These are phyloP conservation scores for Smittia sp. DNA, from an alignment of 2,888 invertebrate genomes.

Conservation along the genomic window DNA sequence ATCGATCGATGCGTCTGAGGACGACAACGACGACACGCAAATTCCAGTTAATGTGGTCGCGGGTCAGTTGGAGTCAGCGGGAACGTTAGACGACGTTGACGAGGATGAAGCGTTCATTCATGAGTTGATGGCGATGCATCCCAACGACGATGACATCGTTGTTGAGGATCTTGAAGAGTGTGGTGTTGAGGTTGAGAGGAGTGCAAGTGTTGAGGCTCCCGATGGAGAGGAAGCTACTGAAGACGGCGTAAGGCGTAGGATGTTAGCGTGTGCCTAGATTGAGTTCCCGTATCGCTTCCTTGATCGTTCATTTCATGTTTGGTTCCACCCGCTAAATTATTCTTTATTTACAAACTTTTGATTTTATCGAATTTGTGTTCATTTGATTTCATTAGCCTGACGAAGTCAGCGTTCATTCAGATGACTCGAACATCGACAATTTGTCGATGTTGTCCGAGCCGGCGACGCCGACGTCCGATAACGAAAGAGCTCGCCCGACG, in stretches of 20 bases:
- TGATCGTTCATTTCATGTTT: background rate
- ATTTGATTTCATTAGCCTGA: constrained; percentile 9
- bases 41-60: background rate
- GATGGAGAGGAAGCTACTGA: background rate
- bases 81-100: constrained; percentile 37
- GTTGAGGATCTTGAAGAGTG: constrained; percentile 22
- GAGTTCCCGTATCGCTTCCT: background rate
- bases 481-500: constrained; percentile 19
- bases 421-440: constrained; percentile 35
- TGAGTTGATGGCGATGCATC: constrained; percentile 34
- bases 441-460: constrained; percentile 3
- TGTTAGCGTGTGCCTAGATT: background rate
- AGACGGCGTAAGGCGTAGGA: background rate
- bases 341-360: background rate
- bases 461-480: constrained; percentile 5
- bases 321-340: no score
- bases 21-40: background rate
- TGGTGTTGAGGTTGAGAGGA: background rate
- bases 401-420: constrained; percentile 37
- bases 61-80: background rate
- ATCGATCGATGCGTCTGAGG: background rate
- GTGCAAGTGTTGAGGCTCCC: background rate
- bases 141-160: constrained; percentile 29
- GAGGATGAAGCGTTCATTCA: constrained; percentile 35
- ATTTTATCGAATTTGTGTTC: background rate